Conservation (phyloP, 2,113 vertebrate genomes). For the Rhadina sibilatrix region DNA sequence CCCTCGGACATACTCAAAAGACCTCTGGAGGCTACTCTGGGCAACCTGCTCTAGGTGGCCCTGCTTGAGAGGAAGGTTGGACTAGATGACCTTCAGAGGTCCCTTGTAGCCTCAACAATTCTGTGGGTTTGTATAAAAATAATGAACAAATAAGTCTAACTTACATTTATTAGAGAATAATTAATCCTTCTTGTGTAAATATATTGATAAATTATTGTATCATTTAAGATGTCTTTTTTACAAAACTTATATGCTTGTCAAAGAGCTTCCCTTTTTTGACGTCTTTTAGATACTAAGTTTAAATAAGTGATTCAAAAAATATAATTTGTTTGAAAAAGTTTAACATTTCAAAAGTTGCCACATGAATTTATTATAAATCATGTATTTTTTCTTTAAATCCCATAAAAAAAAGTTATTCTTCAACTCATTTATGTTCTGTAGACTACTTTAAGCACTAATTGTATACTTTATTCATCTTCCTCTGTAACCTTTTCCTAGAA, state of each 20-base stretch:
- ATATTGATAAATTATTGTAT: not conserved
- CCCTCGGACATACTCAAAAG: not conserved
- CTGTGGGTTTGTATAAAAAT: not conserved
- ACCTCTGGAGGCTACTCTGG: rapidly evolving
- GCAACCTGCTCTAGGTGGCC: not conserved
- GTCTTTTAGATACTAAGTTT: not conserved
- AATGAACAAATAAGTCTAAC: not conserved
- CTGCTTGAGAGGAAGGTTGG: not conserved
- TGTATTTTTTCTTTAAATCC: not conserved
- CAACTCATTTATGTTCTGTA: not conserved
- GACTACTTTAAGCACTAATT: not conserved
- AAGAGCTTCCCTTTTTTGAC: not conserved
- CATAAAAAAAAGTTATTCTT: not conserved
- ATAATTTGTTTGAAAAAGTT: not conserved
- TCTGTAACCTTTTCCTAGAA: not conserved
- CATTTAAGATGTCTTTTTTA: not conserved
- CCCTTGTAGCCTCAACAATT: not conserved
- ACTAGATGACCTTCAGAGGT: not conserved
- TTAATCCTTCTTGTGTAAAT: not conserved
- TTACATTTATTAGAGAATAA: not conserved
- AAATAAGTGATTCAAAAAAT: not conserved
- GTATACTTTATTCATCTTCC: not conserved
- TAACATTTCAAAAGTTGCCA: not conserved
- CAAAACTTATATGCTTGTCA: not conserved
- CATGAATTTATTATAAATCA: not conserved